These are phyloP conservation scores for Steinernema feltiae DNA, from an alignment of 1,140 invertebrate species.

Conservation along the genomic window DNA sequence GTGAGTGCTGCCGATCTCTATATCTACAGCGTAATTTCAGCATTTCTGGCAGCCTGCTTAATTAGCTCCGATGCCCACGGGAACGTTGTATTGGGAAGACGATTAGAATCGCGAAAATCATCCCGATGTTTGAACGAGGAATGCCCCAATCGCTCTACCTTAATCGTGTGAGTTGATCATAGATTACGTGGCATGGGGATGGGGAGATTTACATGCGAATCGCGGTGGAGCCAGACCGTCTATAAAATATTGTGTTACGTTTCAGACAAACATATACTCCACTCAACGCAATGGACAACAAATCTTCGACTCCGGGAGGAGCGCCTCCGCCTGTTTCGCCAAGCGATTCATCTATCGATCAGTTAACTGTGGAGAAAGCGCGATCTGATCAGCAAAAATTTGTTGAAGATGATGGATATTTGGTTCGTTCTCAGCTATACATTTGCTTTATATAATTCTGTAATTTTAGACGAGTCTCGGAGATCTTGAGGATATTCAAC, in stretches of 20 bases:
- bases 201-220: not conserved
- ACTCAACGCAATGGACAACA: not conserved
- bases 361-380: not conserved
- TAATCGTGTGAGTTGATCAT: conserved; percentile 3
- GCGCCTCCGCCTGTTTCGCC: not conserved
- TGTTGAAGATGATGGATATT: not conserved
- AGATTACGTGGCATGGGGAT: not conserved
- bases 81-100: not conserved
- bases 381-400: not conserved
- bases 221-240: not conserved
- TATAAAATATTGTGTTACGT: not conserved
- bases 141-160: not conserved
- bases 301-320: not conserved
- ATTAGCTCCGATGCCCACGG: not conserved
- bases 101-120: not conserved
- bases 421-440: not conserved
- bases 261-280: not conserved
- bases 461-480: not conserved
- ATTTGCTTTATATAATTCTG: not conserved
- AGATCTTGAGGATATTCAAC: not conserved
- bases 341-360: not conserved
- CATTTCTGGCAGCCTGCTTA: not conserved
- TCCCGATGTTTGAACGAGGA: not conserved
- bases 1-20: not conserved
- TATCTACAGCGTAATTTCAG: not conserved